phyloP scores from a whole-genome alignment of 2,888 invertebrate species.

The Drosophila algonquin region DNA sequence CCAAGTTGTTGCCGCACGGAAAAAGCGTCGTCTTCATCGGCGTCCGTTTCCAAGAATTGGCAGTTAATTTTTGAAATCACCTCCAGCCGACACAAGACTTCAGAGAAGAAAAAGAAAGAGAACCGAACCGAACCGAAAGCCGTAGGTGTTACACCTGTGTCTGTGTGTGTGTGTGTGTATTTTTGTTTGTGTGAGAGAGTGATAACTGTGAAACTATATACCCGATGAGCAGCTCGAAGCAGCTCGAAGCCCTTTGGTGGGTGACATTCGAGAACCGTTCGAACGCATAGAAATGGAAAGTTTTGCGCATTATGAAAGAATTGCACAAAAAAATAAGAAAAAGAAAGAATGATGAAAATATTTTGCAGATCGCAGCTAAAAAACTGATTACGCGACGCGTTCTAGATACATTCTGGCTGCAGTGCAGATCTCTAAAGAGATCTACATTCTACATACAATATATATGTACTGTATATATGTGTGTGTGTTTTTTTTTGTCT shows the following conservation, averaged over 20 bases:
- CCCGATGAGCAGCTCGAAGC: not conserved
- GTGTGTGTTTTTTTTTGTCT: conserved; percentile 4
- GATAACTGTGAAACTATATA: conserved; percentile 65
- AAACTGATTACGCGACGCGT: conserved; percentile 73
- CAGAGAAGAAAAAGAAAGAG: conserved; percentile 25
- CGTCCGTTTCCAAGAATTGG: conserved; percentile 71
- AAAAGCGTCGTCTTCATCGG: conserved; percentile 43
- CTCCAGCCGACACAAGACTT: conserved; percentile 23
- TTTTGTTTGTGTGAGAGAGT: conserved; percentile 37
- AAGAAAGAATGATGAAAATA: conserved; percentile 12
- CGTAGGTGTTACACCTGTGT: conserved; percentile 41
- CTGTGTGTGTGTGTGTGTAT: conserved; percentile 15
- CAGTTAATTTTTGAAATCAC: conserved; percentile 73
- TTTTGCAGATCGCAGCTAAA: conserved; percentile 43
- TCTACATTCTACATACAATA: conserved; percentile 10
- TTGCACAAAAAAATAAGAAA: not conserved
- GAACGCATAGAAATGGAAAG: conserved; percentile 71
- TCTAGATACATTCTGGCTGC: conserved; percentile 63
- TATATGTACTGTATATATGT: not conserved
- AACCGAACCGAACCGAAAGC: conserved; percentile 38
- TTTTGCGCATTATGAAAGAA: conserved; percentile 55
- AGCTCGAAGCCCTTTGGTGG: not conserved
- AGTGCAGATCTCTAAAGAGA: conserved; percentile 41
- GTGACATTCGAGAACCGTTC: conserved; percentile 40
- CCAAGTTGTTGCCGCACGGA: conserved; percentile 28